A percentile compares a stretch with the other conserved stretches of the same genome.
These are phyloP conservation scores for Pomacea canaliculata DNA, from an alignment of 2,888 invertebrate genomes.

Conservation along the genomic window DNA sequence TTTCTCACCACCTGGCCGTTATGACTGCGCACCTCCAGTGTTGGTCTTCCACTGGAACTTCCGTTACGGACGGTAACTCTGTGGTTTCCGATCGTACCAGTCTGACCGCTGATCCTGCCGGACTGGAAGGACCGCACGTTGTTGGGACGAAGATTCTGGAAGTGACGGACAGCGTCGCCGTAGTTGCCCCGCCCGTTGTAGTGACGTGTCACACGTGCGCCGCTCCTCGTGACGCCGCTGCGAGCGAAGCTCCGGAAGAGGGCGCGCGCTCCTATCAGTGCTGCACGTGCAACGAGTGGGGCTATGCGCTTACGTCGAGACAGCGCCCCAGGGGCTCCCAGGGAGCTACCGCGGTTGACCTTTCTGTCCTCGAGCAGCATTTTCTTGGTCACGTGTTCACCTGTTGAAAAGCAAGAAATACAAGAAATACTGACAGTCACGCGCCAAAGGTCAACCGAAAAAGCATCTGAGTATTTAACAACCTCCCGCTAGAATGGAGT, in stretches of 20 bases:
- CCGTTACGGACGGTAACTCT: conserved; percentile 35
- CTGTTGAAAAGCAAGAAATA: too few relatives aligned
- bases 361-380: neutral
- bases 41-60: conserved; percentile 30
- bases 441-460: too few relatives aligned
- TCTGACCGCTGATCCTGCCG: conserved; percentile 25
- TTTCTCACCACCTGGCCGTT: conserved; percentile 32
- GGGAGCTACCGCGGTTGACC: neutral
- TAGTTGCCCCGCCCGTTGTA: conserved; percentile 31
- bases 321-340: neutral
- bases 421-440: too few relatives aligned
- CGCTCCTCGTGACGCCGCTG: conserved; percentile 25
- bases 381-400: conserved; percentile 5
- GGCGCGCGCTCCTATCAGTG: conserved; percentile 20
- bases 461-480: too few relatives aligned
- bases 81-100: conserved; percentile 34
- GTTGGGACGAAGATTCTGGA: conserved; percentile 30
- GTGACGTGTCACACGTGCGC: conserved; percentile 28
- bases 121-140: conserved; percentile 15
- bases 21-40: conserved; percentile 32
- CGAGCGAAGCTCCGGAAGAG: conserved; percentile 23
- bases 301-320: conserved; percentile 10
- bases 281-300: conserved; percentile 15
- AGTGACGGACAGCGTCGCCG: conserved; percentile 29
- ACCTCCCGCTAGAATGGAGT: too few relatives aligned